Percentiles rank a stretch among this genome's conserved stretches.
phyloP scores from a whole-genome alignment of 2,888 invertebrate genomes.

The Orchestes rusci region DNA sequence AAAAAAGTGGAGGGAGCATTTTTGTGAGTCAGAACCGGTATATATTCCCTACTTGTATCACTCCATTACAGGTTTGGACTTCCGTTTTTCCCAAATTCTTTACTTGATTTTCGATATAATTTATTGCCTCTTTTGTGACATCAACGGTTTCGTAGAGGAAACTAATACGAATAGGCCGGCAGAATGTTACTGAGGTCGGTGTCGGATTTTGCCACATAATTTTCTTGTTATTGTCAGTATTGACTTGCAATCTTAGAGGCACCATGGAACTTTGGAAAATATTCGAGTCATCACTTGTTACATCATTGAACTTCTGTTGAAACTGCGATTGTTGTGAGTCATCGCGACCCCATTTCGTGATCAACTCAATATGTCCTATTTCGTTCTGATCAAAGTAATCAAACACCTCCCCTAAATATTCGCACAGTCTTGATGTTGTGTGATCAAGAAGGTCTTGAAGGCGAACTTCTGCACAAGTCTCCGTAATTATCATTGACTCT shows the following conservation, averaged over 20 bases:
- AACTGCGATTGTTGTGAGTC: slow-evolving; percentile 5
- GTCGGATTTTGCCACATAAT: slow-evolving; percentile 8
- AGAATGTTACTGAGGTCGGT: slow-evolving; percentile 3
- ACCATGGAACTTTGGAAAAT: slow-evolving; percentile 8
- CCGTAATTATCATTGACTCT: too few relatives aligned
- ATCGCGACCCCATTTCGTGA: slow-evolving; percentile 12
- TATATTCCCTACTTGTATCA: too few relatives aligned
- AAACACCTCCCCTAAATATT: too few relatives aligned
- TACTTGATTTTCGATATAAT: slow-evolving; percentile 1
- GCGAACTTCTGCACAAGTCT: too few relatives aligned
- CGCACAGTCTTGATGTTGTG: too few relatives aligned
- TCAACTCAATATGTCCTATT: too few relatives aligned
- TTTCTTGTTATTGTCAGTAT: neutral
- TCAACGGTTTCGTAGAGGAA: slow-evolving; percentile 1
- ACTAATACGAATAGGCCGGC: neutral
- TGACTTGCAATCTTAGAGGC: slow-evolving; percentile 1
- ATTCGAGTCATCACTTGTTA: neutral
- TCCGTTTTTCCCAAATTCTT: neutral
- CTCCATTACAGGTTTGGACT: neutral
- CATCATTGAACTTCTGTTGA: slow-evolving; percentile 6
- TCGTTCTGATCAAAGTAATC: too few relatives aligned
- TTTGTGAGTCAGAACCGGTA: too few relatives aligned
- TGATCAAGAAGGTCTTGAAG: too few relatives aligned
- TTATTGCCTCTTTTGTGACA: slow-evolving; percentile 6
- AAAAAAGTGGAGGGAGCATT: too few relatives aligned